Evolutionary conservation across 2,888 invertebrate genomes (phyloP).

Genomic region (Urechis unicinctus): DNA sequence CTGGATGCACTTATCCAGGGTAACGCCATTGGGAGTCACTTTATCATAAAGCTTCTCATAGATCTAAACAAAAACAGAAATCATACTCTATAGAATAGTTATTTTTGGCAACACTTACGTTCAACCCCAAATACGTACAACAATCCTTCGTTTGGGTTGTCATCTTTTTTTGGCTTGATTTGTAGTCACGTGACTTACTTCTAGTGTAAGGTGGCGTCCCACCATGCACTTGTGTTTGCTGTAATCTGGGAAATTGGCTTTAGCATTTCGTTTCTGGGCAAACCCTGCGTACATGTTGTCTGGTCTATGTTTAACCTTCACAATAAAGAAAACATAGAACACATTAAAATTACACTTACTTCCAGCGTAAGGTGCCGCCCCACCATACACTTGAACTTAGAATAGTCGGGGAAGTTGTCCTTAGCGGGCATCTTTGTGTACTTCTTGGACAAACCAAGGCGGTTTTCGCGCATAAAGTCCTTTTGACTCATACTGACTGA

Average conservation of each 20-base stretch:
- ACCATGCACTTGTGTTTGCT: slow-evolving; percentile 13
- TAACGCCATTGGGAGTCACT: slow-evolving; percentile 19
- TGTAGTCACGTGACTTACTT: too few relatives aligned
- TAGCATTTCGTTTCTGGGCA: slow-evolving; percentile 3
- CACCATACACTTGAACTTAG: slow-evolving; percentile 4
- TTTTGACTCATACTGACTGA: too few relatives aligned
- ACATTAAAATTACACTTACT: slow-evolving; percentile 3
- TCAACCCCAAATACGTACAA: too few relatives aligned
- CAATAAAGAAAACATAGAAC: not conserved
- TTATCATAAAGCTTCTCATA: slow-evolving; percentile 18
- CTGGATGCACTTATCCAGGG: slow-evolving; percentile 23
- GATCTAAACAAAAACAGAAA: too few relatives aligned
- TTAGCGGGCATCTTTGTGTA: slow-evolving; percentile 3
- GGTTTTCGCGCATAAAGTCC: too few relatives aligned
- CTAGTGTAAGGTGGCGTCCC: slow-evolving; percentile 12
- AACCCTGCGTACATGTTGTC: not conserved
- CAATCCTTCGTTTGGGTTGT: too few relatives aligned
- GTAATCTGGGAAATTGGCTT: slow-evolving; percentile 17
- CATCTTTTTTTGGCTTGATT: too few relatives aligned
- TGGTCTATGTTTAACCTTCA: not conserved
- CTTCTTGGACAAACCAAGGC: not conserved
- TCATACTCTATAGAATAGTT: too few relatives aligned
- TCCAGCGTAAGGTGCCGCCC: slow-evolving; percentile 7
- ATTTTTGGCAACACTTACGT: too few relatives aligned
- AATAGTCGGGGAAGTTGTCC: slow-evolving; percentile 11